phyloP scores from a whole-genome alignment of 2,797 vertebrate species.

The Lepilemur septentrionalis region DNA sequence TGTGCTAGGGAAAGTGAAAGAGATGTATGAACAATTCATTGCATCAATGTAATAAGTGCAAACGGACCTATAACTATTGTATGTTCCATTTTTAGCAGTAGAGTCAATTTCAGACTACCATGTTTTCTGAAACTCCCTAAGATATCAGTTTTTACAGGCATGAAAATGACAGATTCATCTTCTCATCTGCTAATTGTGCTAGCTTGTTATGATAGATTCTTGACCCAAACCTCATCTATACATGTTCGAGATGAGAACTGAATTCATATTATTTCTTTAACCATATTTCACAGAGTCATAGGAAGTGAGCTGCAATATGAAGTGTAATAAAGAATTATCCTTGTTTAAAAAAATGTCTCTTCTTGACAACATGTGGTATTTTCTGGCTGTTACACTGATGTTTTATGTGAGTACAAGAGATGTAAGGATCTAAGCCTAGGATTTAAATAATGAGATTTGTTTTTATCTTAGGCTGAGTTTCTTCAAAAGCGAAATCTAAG shows the following conservation, averaged over 20 bases:
- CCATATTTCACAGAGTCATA: neutral
- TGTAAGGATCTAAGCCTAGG: neutral
- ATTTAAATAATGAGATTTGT: neutral
- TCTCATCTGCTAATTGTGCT: neutral
- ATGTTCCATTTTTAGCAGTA: neutral
- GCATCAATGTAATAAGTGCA: neutral
- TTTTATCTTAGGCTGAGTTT: neutral
- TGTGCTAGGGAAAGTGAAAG: neutral
- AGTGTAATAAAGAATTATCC: neutral
- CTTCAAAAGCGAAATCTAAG: neutral
- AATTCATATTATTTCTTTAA: neutral
- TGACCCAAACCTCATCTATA: neutral
- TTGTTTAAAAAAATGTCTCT: neutral
- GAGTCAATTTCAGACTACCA: neutral
- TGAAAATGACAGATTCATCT: neutral
- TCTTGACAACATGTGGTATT: neutral
- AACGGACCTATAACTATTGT: neutral
- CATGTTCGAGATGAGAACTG: neutral
- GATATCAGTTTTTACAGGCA: neutral
- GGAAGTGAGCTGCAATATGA: neutral
- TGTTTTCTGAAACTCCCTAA: neutral
- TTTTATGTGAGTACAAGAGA: neutral
- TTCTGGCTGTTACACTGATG: neutral
- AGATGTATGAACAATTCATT: neutral
- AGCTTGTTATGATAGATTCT: neutral